Evolutionary conservation across 2,113 vertebrate species (phyloP).

Genomic region (Caracal caracal): DNA sequence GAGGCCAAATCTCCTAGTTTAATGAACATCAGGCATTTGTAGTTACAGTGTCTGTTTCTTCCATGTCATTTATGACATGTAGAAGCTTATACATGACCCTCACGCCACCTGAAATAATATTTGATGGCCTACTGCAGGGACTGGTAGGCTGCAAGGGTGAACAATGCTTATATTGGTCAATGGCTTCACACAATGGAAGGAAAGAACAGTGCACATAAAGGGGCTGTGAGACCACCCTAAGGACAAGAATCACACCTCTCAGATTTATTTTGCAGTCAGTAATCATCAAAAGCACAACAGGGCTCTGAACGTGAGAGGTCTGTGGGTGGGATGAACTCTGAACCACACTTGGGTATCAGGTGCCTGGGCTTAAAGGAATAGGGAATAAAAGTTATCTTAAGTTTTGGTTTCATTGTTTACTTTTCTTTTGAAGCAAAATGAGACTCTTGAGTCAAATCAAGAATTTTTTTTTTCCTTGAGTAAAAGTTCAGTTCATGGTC

Average conservation of each 20-base stretch:
- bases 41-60: conserved; percentile 10
- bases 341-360: conserved; percentile 24
- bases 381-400: not conserved
- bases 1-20: not conserved
- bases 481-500: not conserved
- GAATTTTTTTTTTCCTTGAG: not conserved
- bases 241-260: not conserved
- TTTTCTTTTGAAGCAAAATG: conserved; percentile 37
- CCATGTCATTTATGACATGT: not conserved
- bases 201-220: not conserved
- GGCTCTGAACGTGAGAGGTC: not conserved
- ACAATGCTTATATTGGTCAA: not conserved
- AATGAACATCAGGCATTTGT: not conserved
- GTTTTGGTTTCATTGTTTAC: conserved; percentile 8
- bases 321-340: conserved; percentile 54
- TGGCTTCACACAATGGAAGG: not conserved
- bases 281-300: not conserved
- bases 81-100: not conserved
- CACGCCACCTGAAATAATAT: conserved; percentile 63
- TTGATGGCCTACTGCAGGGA: not conserved
- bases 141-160: not conserved
- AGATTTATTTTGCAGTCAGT: not conserved
- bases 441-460: not conserved
- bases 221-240: not conserved
- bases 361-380: not conserved